Percentiles rank a stretch among this genome's conserved stretches.
Conservation (phyloP, 2,797 vertebrate genomes). For the Diglossa cyanea region DNA sequence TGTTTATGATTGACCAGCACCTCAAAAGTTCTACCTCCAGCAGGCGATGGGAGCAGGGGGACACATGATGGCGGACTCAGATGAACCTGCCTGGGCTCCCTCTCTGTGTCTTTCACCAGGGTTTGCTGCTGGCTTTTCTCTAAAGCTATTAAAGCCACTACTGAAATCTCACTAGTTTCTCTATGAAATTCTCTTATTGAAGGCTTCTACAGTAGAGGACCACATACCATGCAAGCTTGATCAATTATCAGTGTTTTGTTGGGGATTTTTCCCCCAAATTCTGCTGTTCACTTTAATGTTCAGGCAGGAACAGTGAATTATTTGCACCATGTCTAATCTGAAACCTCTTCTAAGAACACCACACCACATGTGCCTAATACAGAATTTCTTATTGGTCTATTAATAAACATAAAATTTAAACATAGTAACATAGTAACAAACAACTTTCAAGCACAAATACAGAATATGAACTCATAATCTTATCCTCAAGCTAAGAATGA, state of each 20-base stretch:
- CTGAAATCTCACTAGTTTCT: neutral
- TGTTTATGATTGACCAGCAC: fast-evolving
- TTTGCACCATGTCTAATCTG: neutral
- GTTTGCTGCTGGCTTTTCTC: neutral
- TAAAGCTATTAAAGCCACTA: neutral
- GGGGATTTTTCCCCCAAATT: fast-evolving
- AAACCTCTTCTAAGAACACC: neutral
- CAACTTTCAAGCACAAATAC: neutral
- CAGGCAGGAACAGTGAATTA: neutral
- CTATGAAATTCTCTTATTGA: neutral
- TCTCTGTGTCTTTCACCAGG: neutral
- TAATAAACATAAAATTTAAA: neutral
- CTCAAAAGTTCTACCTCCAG: neutral
- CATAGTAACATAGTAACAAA: neutral
- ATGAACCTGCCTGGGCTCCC: neutral
- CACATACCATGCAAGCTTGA: neutral
- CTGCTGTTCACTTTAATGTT: neutral
- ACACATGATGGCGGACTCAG: fast-evolving
- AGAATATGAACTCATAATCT: neutral
- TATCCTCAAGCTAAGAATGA: neutral
- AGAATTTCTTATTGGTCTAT: neutral
- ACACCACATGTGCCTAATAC: neutral
- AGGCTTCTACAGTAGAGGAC: neutral
- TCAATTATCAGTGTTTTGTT: neutral
- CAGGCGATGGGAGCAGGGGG: neutral